Evolutionary conservation across 2,888 invertebrate species (phyloP), one percentile per base, ranked within the genome.

Genomic region (Erebia aethiops): DNA sequence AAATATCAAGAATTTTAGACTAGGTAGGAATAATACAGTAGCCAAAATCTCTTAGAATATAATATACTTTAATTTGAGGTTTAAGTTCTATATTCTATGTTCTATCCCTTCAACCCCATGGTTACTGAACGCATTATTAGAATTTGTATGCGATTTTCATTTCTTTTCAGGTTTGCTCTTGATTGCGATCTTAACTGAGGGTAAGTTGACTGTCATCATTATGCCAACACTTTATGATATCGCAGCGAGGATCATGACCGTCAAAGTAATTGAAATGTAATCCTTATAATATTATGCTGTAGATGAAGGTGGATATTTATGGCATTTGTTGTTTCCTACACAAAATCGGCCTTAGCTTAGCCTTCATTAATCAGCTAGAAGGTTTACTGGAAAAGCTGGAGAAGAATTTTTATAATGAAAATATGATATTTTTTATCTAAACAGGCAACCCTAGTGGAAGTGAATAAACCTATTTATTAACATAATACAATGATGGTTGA

Each of bases 401-500:
- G 21, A 21, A 35, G 5, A 7, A 35, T 35, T 35, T 35, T 35
- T 35, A 35, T 35, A 35, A 9, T 16, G 5, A 54, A 54, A 16
- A 56, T 10, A 2, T 56, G 18, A 62, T 11, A 46, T 16, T 35
- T 64, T 64, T 64, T 35, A 46, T 21, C 41, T 13, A 4, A 43
- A 43, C 18, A 9, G 58, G n/a, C 67, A 67, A 67, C 67, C 67
- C 67, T 67, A 51, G 69, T 63, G 72, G 76, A 73, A 73, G 76
- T 78, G 74, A 77, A 78, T 77, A 77, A 77, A 77, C 74, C 78
- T 75, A 80, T 85, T 82, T 78, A 80, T 79, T 81, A 87, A 86
- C 85, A 85, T 78, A 88, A 87, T 85, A 89, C 88, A 89, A 88
- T 87, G 84, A 83, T 80, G 86, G 87, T 87, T 90, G 92, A 92